Base-by-base conservation (phyloP, 2,888 invertebrate genomes). In the Oeneis ivallda region DNA sequence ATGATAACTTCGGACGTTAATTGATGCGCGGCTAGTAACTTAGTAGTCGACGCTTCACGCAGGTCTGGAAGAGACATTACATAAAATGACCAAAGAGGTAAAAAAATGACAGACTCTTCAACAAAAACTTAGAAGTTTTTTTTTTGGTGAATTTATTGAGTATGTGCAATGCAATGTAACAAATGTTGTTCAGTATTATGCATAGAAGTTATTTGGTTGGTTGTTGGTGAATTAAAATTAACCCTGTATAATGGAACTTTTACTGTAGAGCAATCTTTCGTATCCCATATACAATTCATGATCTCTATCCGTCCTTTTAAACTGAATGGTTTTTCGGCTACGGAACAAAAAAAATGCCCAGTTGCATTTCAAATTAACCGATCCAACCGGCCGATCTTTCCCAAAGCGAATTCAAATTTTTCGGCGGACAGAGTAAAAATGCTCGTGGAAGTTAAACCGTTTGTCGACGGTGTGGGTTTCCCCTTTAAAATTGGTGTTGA, bases 361-460 rank as follows among this genome's bases (percentile, higher is more conserved):
- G 84, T 82, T 86, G 86, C 87, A 87, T 87, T 87, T 84, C 83
- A 88, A 88, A 88, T 87, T 87, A 88, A 86, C 83, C 61, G 15
- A 50, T 61, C 52, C 61, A 41, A 52, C 47, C 83, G 70, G 69
- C 79, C 79, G 83, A 83, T 82, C 82, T 85, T 84, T 85, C 76
- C 78, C 75, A 77, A 79, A 81, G 85, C 83, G 82, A 87, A 87
- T 89, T 87, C 86, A 85, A 87, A 84, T 85, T 87, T 84, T 85
- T 80, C 83, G 81, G 85, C 81, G 86, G 86, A 85, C 85, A 84
- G 80, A 79, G 84, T 85, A 84, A 86, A 87, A 87, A 83, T 75
- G 82, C 72, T 82, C 79, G 81, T 83, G 83, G 81, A 84, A 85
- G 85, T 85, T 85, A 88, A 88, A 86, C 87, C 87, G 85, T 89